Percentiles rank a stretch among this genome's conserved stretches.
Evolutionary conservation across 2,797 vertebrate species (phyloP).

Genomic region (Channallabes apus): DNA sequence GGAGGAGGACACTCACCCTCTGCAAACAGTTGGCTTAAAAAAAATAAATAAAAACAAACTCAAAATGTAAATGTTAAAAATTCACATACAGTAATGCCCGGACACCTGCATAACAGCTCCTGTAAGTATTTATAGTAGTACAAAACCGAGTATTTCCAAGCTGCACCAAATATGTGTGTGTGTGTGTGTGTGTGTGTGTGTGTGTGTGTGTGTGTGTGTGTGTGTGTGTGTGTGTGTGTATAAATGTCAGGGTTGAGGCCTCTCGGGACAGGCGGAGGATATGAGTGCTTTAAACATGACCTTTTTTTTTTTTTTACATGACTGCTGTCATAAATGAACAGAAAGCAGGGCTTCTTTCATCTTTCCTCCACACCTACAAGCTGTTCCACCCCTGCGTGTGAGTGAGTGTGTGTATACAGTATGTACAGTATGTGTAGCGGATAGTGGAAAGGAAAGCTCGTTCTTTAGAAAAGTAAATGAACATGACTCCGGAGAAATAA

Average conservation of each 20-base stretch:
- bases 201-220: slow-evolving; percentile 23
- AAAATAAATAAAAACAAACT: neutral
- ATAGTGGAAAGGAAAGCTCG: neutral
- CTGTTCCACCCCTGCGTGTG: slow-evolving; percentile 8
- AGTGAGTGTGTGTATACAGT: neutral
- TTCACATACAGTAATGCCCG: neutral
- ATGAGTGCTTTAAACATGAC: slow-evolving; percentile 39
- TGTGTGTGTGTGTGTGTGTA: slow-evolving; percentile 26
- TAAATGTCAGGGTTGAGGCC: slow-evolving; percentile 33
- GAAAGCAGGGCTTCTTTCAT: slow-evolving; percentile 35
- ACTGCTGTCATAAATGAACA: slow-evolving; percentile 40
- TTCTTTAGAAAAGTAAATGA: slow-evolving; percentile 6
- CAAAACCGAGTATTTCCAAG: neutral
- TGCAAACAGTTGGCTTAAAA: neutral
- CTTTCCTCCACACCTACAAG: slow-evolving; percentile 46
- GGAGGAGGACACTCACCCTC: too few species aligned
- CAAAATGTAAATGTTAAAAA: neutral
- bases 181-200: slow-evolving; percentile 26
- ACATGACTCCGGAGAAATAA: neutral
- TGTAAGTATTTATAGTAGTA: neutral
- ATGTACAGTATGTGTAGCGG: too few species aligned
- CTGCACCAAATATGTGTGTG: neutral
- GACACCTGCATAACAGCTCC: neutral
- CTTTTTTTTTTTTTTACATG: neutral
- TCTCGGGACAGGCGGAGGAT: slow-evolving; percentile 29